Percentiles rank a stretch among this genome's conserved stretches.
These are phyloP conservation scores for Planiliza haematocheilus DNA, from an alignment of 2,113 vertebrate species.

Conservation along the genomic window DNA sequence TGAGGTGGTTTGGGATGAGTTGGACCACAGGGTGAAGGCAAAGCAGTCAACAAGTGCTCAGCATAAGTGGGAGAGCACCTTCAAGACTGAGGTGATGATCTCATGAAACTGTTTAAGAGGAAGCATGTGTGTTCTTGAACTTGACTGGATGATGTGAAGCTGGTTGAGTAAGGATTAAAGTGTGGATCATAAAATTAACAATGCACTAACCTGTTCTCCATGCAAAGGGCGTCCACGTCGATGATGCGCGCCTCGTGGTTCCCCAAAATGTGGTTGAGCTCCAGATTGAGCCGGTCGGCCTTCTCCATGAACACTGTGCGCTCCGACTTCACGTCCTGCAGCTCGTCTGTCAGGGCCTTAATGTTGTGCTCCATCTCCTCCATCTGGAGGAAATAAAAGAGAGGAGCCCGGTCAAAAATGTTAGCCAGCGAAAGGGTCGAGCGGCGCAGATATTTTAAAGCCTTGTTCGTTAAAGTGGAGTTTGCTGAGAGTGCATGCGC, in stretches of 20 bases:
- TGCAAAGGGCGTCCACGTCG: constrained; percentile 94
- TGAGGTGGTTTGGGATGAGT: too few species aligned
- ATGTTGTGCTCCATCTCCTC: constrained; percentile 89
- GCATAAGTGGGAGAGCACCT: too few species aligned
- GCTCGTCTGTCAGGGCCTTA: constrained; percentile 91
- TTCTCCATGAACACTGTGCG: constrained; percentile 93
- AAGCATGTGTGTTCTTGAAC: too few species aligned
- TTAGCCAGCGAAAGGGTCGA: background rate
- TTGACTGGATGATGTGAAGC: too few species aligned
- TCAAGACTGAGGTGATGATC: too few species aligned
- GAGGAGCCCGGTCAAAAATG: constrained; percentile 2
- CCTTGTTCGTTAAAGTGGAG: constrained; percentile 1
- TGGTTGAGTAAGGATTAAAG: too few species aligned
- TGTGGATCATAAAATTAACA: too few species aligned
- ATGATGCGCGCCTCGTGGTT: constrained; percentile 92
- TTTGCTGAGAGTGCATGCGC: constrained; percentile 6
- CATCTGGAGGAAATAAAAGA: constrained; percentile 74
- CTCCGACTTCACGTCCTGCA: constrained; percentile 93
- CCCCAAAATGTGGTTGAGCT: constrained; percentile 95
- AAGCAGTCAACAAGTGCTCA: too few species aligned
- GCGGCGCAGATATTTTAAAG: constrained; percentile 15
- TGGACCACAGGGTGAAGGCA: too few species aligned
- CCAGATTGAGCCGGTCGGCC: constrained; percentile 91
- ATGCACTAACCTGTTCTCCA: constrained; percentile 92
- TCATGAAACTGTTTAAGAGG: too few species aligned